These are phyloP conservation scores for Orthochromis malagaraziensis DNA, from an alignment of 2,113 vertebrate genomes.

Conservation along the genomic window DNA sequence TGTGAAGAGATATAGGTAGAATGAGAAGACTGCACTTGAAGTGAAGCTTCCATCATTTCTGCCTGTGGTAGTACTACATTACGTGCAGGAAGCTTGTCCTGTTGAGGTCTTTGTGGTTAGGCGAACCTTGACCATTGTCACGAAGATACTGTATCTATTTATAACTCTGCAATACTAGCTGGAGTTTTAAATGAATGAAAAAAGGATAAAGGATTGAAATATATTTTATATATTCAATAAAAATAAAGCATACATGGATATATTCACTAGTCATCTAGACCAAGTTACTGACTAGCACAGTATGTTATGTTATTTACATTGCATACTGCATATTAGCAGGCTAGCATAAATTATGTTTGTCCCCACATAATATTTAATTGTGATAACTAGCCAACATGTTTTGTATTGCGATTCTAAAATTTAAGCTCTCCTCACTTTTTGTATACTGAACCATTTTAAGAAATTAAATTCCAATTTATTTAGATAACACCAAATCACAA, in stretches of 20 bases:
- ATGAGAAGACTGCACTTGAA: conserved; percentile 23
- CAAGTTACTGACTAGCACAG: neutral
- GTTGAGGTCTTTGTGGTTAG: neutral
- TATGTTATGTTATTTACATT: neutral
- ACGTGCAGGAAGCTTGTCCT: neutral
- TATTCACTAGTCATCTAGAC: neutral
- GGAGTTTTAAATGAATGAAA: neutral
- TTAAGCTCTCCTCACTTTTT: neutral
- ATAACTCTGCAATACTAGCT: neutral
- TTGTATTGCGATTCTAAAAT: neutral
- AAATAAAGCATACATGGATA: neutral
- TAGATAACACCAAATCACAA: neutral
- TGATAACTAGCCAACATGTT: neutral
- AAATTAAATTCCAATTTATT: neutral
- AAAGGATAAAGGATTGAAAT: neutral
- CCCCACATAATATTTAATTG: neutral
- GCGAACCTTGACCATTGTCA: neutral
- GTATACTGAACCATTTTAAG: neutral
- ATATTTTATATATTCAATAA: neutral
- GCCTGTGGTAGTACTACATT: neutral
- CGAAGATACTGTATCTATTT: neutral
- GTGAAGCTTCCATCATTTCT: conserved; percentile 33
- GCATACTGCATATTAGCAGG: neutral
- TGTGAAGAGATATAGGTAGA: conserved; percentile 13
- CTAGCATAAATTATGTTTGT: neutral